Conservation (phyloP, 2,888 invertebrate species). For the Lithophane socia region DNA sequence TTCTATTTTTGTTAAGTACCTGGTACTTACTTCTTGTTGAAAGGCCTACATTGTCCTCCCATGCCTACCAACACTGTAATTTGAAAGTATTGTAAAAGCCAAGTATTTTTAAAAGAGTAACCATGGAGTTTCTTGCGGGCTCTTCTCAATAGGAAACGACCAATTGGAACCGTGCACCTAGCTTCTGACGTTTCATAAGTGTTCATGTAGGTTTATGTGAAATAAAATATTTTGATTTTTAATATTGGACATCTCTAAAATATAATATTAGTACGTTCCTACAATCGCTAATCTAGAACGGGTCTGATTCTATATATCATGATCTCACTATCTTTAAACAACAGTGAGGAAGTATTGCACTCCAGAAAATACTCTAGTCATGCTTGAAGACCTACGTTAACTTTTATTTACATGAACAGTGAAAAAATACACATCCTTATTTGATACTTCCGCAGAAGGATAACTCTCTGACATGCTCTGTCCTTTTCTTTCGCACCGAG, state of each 20-base stretch:
- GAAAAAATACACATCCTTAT: constrained; percentile 13
- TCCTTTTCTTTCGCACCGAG: constrained; percentile 12
- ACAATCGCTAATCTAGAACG: neutral
- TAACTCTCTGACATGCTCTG: neutral
- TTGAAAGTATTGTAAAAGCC: no score
- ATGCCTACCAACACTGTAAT: no score
- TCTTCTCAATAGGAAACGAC: no score
- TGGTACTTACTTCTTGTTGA: no score
- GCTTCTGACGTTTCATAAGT: no score
- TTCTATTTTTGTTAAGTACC: no score
- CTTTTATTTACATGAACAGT: neutral
- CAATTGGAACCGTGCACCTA: no score
- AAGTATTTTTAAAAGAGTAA: no score
- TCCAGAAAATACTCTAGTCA: neutral
- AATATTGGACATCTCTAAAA: neutral
- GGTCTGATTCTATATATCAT: neutral
- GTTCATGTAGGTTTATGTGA: no score
- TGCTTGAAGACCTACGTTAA: neutral
- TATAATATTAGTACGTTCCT: neutral
- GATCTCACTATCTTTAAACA: neutral
- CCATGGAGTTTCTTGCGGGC: no score
- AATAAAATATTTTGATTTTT: no score
- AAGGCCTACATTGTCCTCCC: no score
- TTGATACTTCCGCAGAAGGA: neutral
- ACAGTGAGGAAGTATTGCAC: neutral